Percentiles rank a stretch among this genome's conserved stretches.
phyloP scores from a whole-genome alignment of 2,113 vertebrate species.

The Manacus vitellinus region DNA sequence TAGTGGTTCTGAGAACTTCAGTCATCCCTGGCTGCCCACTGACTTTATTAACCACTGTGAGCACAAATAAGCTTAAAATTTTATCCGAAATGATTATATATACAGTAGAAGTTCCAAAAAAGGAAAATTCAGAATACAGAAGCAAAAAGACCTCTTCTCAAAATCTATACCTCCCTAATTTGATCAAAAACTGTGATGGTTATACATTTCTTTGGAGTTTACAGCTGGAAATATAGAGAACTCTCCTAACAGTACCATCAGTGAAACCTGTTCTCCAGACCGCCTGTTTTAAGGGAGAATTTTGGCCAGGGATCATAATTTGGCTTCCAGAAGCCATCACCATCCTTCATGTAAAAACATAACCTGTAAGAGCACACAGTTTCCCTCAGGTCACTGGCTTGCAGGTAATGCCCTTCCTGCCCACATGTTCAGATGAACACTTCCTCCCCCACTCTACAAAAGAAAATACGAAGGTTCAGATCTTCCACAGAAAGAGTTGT shows the following conservation, averaged over 20 bases:
- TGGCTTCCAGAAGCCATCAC: neutral
- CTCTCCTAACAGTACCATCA: neutral
- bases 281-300: neutral
- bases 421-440: accelerated
- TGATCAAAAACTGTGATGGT: neutral
- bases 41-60: neutral
- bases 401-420: neutral
- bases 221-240: neutral
- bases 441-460: neutral
- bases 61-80: neutral
- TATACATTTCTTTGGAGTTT: neutral
- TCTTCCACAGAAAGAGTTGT: neutral
- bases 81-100: neutral
- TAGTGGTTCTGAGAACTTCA: neutral
- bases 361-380: neutral
- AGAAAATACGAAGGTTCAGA: neutral
- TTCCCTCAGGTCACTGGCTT: neutral
- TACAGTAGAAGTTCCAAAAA: neutral
- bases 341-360: neutral
- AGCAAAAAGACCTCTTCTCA: neutral
- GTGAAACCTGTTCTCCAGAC: neutral
- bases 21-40: neutral
- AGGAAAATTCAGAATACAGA: neutral
- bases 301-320: neutral
- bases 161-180: neutral